Evolutionary conservation across 2,113 vertebrate genomes (phyloP), one percentile per base, ranked within the genome.

Genomic region (Alces alces): DNA sequence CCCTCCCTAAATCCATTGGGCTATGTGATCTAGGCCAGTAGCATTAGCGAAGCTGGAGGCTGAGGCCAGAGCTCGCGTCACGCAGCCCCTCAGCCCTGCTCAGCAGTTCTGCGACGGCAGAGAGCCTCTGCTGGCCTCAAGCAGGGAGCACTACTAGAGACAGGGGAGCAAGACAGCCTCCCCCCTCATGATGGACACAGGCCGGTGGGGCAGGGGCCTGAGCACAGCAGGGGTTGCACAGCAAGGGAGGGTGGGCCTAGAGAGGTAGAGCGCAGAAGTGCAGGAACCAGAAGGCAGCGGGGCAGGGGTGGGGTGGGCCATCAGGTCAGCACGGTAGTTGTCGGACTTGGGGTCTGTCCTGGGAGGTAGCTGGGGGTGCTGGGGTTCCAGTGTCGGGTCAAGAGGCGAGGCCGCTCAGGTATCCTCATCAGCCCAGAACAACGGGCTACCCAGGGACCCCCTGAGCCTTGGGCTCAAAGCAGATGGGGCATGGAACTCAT

Each of bases 351-450:
- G 96, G 85, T 89, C 96, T 94, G 97, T 97, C 91, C 97, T 84
- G 97, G 97, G 98, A 98, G 97, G 97, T 98, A 98, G 98, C 96
- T 96, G 95, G 95, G 95, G 96, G 47, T 36, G 84, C 94, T 80
- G 76, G 95, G 91, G 89, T 89, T 97, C 98, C 98, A 98, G 98
- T 97, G 97, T 93, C 3, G 43, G 89, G 86, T 58, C 30, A 83
- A 94, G 78, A 52, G 36, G 84, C 5, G 3, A 79, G 50, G 39
- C 93, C 52, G 36, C 76, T 50, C 84, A 55, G 61, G n/a, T 52
- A 78, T 55, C 80, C 89, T 86, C n/a, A 23, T 79, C 43, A 92
- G 85, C 73, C 96, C 85, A 92, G 87, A 89, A 47, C 90, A 86
- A 36, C 1, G n/a, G 89, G 54, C 80, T 78, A 87, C 43, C 50